Base-by-base conservation (phyloP, 2,797 vertebrate genomes). In the Girardinus metallicus region DNA sequence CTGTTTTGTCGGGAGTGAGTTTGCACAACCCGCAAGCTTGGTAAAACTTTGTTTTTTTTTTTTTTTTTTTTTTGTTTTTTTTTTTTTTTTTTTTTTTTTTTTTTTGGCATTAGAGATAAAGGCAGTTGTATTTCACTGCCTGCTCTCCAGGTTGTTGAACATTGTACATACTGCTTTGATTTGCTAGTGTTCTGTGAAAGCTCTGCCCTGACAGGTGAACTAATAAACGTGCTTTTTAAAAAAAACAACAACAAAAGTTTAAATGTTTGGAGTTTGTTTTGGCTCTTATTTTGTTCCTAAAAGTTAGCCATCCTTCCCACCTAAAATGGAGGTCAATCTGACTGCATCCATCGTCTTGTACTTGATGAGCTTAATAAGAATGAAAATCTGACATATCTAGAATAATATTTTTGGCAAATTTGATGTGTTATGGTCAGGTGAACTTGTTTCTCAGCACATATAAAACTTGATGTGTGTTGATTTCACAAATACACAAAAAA, bases 11-110 rank as follows among this genome's bases (percentile, higher is more conserved):
- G n/a, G n/a, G n/a, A n/a, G n/a, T n/a, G 66, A 39, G 80, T 91
- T 90, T 88, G 85, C 88, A 88, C 86, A 91, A 89, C 84, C 85
- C 83, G 82, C 82, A 82, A 94, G 94, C 94, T 95, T 95, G 92
- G 86, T 85, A 73, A 89, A 87, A 83, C 68, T 83, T 88, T 51
- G 82, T 86, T 92, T 93, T 77, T 89, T 73, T 39, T 66, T 16
- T 13, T 57, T 57, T 34, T 66, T 34, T 62, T 80, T 86, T 80
- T 85, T 16, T 18, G 18, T 47, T 1, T 36, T 64, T 80, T 57
- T 4, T 23, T 64, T 36, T 31, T 31, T 80, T 89, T 83, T 77
- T 68, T 12, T n/a, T 23, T 39, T 81, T 34, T 34, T 41, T 43
- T 7, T 12, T 26, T 79, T 81, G 60, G 80, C 53, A 21, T 75